Conservation (phyloP, 92 coral and sea anemone species). For the Pocillopora grandis region DNA sequence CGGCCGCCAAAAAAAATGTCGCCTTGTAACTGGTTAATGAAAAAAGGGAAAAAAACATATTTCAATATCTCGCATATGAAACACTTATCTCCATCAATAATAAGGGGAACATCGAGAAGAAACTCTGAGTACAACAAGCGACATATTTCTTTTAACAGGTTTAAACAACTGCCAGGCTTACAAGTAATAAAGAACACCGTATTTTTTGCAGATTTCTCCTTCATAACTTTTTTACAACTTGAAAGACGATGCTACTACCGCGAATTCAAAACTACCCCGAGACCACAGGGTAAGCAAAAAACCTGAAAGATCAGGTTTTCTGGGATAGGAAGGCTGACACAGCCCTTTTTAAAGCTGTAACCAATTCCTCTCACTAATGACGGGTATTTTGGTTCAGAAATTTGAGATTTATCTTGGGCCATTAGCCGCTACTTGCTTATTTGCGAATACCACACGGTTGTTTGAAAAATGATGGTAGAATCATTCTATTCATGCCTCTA, state of each 20-base stretch:
- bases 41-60: neutral
- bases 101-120: neutral
- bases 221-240: neutral
- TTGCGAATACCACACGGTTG: conserved; percentile 6
- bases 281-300: neutral
- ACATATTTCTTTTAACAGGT: neutral
- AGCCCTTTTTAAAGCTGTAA: conserved; percentile 1
- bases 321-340: neutral
- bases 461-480: neutral
- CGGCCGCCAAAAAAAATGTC: conserved; percentile 13
- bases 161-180: conserved; percentile 10
- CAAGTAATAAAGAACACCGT: neutral
- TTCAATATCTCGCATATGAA: neutral
- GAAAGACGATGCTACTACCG: neutral
- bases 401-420: conserved; percentile 10
- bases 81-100: neutral
- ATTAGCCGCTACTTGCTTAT: conserved; percentile 28
- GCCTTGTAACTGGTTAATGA: neutral
- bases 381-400: conserved; percentile 30
- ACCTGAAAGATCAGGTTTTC: neutral
- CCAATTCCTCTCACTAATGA: conserved; percentile 20
- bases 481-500: neutral
- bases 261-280: neutral
- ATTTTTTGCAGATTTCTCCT: neutral
- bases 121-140: neutral